phyloP scores from a whole-genome alignment of 2,888 invertebrate genomes.

The Limulus polyphemus region DNA sequence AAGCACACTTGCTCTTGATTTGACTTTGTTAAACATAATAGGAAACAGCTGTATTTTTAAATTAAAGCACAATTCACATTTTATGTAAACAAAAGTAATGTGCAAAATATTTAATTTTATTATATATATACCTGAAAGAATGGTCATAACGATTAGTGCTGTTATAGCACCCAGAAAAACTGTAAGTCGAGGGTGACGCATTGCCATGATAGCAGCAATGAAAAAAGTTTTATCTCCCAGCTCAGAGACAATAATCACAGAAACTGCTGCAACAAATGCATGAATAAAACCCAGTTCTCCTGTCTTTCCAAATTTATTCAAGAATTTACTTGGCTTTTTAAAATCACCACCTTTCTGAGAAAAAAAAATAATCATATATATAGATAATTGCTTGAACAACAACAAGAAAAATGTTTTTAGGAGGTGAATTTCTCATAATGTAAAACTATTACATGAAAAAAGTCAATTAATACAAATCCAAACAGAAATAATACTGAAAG shows the following conservation, averaged over 20 bases:
- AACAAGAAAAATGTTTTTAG: too few species aligned
- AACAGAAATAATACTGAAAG: too few species aligned
- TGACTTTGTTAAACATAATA: too few species aligned
- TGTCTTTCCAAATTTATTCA: slow-evolving; percentile 11
- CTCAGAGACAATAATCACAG: slow-evolving; percentile 94
- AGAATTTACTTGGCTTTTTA: slow-evolving; percentile 16
- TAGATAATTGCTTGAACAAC: too few species aligned
- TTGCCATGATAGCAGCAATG: slow-evolving; percentile 98
- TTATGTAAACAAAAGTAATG: neutral
- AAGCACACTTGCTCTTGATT: too few species aligned
- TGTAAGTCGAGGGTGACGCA: slow-evolving; percentile 84
- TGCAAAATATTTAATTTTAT: neutral
- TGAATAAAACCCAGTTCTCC: slow-evolving; percentile 58
- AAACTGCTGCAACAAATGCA: slow-evolving; percentile 86
- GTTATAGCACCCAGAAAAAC: slow-evolving; percentile 88
- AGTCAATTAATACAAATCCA: too few species aligned
- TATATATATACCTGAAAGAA: slow-evolving; percentile 60
- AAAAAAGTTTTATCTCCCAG: slow-evolving; percentile 99
- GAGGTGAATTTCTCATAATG: too few species aligned
- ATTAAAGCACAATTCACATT: neutral
- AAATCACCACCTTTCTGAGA: slow-evolving; percentile 20
- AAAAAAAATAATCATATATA: slow-evolving; percentile 29
- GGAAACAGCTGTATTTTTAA: neutral
- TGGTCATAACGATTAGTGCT: slow-evolving; percentile 84
- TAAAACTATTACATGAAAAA: too few species aligned